Base-by-base conservation (phyloP, 2,797 vertebrate species). In the Phaenicophaeus curvirostris region DNA sequence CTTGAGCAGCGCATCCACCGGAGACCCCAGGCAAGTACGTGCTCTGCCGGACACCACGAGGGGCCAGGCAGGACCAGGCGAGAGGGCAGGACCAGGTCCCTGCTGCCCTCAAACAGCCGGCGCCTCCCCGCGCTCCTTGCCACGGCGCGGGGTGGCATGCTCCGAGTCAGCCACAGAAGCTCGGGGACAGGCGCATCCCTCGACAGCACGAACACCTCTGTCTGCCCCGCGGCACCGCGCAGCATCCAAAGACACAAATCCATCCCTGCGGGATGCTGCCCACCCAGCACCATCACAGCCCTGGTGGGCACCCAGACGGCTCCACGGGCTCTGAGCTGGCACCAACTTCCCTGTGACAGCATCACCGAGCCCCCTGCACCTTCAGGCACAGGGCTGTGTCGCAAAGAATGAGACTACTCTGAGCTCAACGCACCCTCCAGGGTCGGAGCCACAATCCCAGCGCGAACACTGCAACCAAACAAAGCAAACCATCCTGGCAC, bases 251-350 rank as follows among this genome's bases (percentile, higher is more conserved):
- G 66, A 5, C 72, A 25, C 5, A 0, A 33, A 4, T 6, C 10
- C 33, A 7, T n/a, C 74, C 51, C 31, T 0, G 9, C 0, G 0
- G 75, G 73, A 18, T 0, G 9, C 42, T 13, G 37, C 46, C 66
- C 5, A 1, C 35, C 61, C 2, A 0, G 21, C 1, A 1, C 46
- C 78, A 15, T 63, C 63, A 3, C n/a, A 3, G 20, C 41, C 33
- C 53, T 10, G 0, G 28, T 2, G 1, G 68, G 62, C 4, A 21
- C 48, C n/a, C 76, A 9, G 11, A 24, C 0, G 1, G 1, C 37
- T 44, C 42, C 16, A 0, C 1, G 0, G 0, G 0, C 35, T 73
- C 83, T 6, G 0, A 41, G 1, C 25, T 0, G 0, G 33, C 31
- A 48, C 15, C n/a, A 44, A 28, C 14, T 3, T 57, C 67, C 35